A percentile compares a stretch with the other conserved stretches of the same genome.
Evolutionary conservation across 2,113 vertebrate genomes (phyloP).

Genomic region (Zingel zingel): DNA sequence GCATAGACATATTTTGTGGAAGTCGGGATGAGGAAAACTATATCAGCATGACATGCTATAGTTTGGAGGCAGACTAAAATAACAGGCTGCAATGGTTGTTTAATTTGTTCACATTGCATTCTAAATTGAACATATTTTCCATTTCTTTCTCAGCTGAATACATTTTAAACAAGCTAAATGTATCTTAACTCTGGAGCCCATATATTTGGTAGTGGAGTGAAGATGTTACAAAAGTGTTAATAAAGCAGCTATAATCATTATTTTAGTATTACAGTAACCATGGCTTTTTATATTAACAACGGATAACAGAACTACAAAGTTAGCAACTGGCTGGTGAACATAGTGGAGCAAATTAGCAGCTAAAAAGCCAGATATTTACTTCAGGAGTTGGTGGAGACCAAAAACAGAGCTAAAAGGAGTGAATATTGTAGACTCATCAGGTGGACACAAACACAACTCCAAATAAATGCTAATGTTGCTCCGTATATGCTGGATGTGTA

Average conservation of each 20-base stretch:
- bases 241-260: neutral
- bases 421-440: no score
- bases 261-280: no score
- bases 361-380: no score
- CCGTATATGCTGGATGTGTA: no score
- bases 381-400: no score
- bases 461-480: no score
- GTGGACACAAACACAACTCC: no score
- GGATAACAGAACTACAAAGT: no score
- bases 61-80: neutral
- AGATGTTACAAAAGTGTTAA: neutral
- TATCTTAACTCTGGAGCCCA: neutral
- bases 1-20: neutral
- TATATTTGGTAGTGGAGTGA: neutral
- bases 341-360: no score
- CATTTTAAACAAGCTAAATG: neutral
- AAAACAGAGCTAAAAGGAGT: no score
- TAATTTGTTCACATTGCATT: neutral
- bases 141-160: neutral
- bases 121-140: neutral
- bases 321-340: no score
- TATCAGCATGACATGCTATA: neutral
- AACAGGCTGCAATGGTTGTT: neutral
- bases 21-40: neutral
- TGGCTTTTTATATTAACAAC: no score